phyloP scores from a whole-genome alignment of 2,797 vertebrate genomes.

The Spinus pinus region DNA sequence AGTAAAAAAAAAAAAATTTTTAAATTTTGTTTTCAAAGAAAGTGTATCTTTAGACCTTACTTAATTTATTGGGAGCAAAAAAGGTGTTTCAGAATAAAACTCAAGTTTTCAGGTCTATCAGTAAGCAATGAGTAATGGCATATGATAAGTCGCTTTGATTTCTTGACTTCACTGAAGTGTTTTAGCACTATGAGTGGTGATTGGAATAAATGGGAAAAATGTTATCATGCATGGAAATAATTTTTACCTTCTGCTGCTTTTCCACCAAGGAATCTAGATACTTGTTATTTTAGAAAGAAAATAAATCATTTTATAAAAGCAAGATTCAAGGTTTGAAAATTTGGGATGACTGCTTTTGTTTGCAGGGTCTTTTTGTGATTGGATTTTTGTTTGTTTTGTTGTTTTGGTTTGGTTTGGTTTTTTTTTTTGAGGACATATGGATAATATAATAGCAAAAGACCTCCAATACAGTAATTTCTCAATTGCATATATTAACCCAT shows the following conservation, averaged over 20 bases:
- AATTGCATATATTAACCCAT: not conserved
- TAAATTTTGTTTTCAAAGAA: not conserved
- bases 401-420: accelerated
- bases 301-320: not conserved
- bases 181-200: not conserved
- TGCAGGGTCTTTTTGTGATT: not conserved
- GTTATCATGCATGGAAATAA: not conserved
- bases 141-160: not conserved
- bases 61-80: not conserved
- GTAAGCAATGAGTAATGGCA: not conserved
- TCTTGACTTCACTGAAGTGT: not conserved
- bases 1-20: not conserved
- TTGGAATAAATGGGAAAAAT: not conserved
- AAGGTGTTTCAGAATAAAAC: not conserved
- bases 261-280: not conserved
- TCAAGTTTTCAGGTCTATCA: not conserved
- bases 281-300: not conserved
- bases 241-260: not conserved
- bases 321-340: not conserved
- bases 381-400: not conserved
- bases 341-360: not conserved
- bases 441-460: not conserved
- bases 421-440: not conserved
- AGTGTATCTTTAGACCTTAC: not conserved
- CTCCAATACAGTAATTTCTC: not conserved